A percentile compares a stretch with the other conserved stretches of the same genome.
Conservation (phyloP, 2,797 vertebrate genomes). For the Pseudocheirus occidentalis region DNA sequence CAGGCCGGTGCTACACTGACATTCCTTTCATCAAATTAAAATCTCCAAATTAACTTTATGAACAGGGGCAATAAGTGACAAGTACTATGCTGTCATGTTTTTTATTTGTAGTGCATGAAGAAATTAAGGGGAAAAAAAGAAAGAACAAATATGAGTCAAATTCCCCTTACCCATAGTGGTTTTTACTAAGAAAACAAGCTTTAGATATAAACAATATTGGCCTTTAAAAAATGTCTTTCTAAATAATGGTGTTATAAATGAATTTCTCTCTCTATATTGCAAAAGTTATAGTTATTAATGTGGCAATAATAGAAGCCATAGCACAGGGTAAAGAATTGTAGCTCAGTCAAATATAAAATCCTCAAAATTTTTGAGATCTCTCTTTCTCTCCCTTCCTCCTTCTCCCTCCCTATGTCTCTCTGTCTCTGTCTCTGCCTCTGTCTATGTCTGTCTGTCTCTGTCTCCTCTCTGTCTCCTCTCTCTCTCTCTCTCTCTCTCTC, state of each 20-base stretch:
- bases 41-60: slow-evolving; percentile 56
- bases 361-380: slow-evolving; percentile 77
- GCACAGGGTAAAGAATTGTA: slow-evolving; percentile 71
- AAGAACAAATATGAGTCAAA: slow-evolving; percentile 80
- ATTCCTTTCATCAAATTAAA: slow-evolving; percentile 60
- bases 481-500: background rate
- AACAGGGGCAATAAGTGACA: slow-evolving; percentile 75
- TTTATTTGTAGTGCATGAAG: slow-evolving; percentile 78
- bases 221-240: slow-evolving; percentile 81
- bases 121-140: slow-evolving; percentile 63
- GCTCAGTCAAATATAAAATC: slow-evolving; percentile 77
- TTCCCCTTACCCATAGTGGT: slow-evolving; percentile 76
- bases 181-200: slow-evolving; percentile 83
- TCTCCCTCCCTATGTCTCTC: too few relatives aligned
- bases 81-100: slow-evolving; percentile 74
- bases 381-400: too few relatives aligned
- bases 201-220: slow-evolving; percentile 83
- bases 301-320: slow-evolving; percentile 66
- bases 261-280: slow-evolving; percentile 63
- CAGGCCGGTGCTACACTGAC: background rate
- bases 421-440: background rate
- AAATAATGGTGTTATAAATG: slow-evolving; percentile 82
- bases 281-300: slow-evolving; percentile 74
- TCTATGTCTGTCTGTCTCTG: too few relatives aligned
- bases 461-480: background rate